Evolutionary conservation across 1,140 invertebrate species (phyloP).

Genomic region (Drosophila lacteicornis): DNA sequence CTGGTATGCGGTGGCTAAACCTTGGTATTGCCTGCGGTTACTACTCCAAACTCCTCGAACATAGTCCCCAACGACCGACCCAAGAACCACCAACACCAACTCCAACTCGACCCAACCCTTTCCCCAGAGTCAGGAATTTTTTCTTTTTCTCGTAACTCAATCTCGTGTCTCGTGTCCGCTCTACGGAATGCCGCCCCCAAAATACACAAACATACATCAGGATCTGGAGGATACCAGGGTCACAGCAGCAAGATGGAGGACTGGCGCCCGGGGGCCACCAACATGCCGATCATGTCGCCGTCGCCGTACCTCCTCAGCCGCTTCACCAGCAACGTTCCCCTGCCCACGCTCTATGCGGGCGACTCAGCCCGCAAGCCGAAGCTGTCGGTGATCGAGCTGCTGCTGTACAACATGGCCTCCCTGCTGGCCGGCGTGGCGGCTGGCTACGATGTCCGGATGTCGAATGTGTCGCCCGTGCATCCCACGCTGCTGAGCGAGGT

Average conservation of each 20-base stretch:
- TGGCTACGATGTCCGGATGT: slow-evolving; percentile 95
- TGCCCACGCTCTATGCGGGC: slow-evolving; percentile 90
- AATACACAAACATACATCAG: not conserved
- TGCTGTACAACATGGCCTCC: slow-evolving; percentile 95
- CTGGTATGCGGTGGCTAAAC: slow-evolving; percentile 46
- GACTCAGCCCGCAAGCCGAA: slow-evolving; percentile 89
- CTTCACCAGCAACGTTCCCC: slow-evolving; percentile 88
- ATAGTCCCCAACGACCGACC: not conserved
- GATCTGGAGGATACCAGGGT: slow-evolving; percentile 56
- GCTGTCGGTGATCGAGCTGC: slow-evolving; percentile 91
- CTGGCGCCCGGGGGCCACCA: slow-evolving; percentile 86
- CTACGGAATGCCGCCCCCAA: slow-evolving; percentile 8
- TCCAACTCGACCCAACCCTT: slow-evolving; percentile 12
- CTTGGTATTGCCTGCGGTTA: slow-evolving; percentile 65
- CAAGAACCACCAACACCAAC: too few relatives aligned
- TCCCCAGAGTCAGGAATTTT: slow-evolving; percentile 8
- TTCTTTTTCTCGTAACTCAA: slow-evolving; percentile 41
- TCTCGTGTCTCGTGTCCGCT: slow-evolving; percentile 43
- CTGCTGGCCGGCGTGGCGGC: slow-evolving; percentile 94
- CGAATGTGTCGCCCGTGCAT: slow-evolving; percentile 93
- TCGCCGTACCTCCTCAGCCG: slow-evolving; percentile 82
- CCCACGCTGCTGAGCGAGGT: slow-evolving; percentile 87
- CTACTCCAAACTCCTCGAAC: slow-evolving; percentile 11
- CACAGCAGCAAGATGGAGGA: slow-evolving; percentile 86
- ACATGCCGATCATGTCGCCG: slow-evolving; percentile 85